Conservation (phyloP, 2,113 vertebrate species). For the Pseudolaguvia tuberculata region DNA sequence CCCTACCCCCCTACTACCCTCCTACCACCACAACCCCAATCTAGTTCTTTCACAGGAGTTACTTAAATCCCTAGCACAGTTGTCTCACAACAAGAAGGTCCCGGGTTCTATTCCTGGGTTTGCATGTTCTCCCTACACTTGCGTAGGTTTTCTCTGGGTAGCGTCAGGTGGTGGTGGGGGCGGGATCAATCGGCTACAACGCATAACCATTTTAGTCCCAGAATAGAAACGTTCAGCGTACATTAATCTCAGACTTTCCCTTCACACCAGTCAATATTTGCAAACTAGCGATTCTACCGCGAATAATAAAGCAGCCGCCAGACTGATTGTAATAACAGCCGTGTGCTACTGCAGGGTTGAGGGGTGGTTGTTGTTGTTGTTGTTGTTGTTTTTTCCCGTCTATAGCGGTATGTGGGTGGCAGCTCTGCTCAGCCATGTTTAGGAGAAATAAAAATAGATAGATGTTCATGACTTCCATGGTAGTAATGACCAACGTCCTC, state of each 20-base stretch:
- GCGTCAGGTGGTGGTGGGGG: no score
- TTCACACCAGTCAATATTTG: not conserved
- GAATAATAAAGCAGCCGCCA: not conserved
- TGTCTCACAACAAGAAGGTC: no score
- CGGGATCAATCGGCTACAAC: not conserved
- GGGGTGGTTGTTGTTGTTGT: no score
- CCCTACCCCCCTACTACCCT: no score
- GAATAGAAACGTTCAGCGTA: not conserved
- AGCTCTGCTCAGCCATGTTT: conserved; percentile 13
- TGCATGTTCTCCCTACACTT: no score
- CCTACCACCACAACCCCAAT: no score
- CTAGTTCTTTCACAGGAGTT: no score
- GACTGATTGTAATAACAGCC: conserved; percentile 1
- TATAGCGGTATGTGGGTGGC: not conserved
- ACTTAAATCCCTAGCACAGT: no score
- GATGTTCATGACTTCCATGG: conserved; percentile 41
- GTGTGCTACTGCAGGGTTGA: not conserved
- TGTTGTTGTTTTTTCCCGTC: not conserved
- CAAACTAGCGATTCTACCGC: not conserved
- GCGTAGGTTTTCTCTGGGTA: no score
- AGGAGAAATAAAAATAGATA: conserved; percentile 49
- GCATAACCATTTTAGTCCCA: not conserved
- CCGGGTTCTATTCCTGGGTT: no score
- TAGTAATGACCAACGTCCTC: conserved; percentile 44
- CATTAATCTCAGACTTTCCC: not conserved